phyloP scores from a whole-genome alignment of 2,797 vertebrate genomes.

The Smutsia gigantea region DNA sequence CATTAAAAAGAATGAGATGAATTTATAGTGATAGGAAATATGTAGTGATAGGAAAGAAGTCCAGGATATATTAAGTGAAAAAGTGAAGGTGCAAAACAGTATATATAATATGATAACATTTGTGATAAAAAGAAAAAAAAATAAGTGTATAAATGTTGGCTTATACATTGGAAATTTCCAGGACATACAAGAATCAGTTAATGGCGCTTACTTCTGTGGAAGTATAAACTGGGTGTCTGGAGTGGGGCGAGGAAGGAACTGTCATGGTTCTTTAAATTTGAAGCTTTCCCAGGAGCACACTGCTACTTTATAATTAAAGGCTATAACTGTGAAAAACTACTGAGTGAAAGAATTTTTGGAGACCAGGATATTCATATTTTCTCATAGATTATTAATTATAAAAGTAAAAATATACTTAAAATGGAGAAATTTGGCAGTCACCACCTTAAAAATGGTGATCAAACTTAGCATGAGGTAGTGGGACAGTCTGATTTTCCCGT shows the following conservation, averaged over 20 bases:
- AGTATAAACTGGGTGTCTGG: neutral
- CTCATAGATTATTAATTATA: slow-evolving; percentile 12
- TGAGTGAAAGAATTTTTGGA: neutral
- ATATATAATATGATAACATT: neutral
- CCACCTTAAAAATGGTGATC: neutral
- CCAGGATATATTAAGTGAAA: neutral
- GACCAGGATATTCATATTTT: neutral
- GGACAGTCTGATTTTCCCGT: neutral
- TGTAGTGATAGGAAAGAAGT: neutral
- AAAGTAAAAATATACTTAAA: neutral
- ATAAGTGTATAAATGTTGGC: neutral
- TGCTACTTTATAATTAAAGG: neutral
- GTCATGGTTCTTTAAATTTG: neutral
- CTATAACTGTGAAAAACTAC: neutral
- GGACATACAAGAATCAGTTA: neutral
- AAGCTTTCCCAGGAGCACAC: neutral
- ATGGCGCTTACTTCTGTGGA: neutral
- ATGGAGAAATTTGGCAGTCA: neutral
- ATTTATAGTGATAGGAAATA: neutral
- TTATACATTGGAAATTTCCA: neutral
- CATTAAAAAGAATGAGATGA: neutral
- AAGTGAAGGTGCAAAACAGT: neutral
- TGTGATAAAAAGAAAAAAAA: neutral
- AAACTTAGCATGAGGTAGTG: neutral
- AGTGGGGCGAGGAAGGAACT: neutral